Percentiles rank a stretch among this genome's conserved stretches.
Evolutionary conservation across 1,140 invertebrate species (phyloP).

Genomic region (Delia radicum): DNA sequence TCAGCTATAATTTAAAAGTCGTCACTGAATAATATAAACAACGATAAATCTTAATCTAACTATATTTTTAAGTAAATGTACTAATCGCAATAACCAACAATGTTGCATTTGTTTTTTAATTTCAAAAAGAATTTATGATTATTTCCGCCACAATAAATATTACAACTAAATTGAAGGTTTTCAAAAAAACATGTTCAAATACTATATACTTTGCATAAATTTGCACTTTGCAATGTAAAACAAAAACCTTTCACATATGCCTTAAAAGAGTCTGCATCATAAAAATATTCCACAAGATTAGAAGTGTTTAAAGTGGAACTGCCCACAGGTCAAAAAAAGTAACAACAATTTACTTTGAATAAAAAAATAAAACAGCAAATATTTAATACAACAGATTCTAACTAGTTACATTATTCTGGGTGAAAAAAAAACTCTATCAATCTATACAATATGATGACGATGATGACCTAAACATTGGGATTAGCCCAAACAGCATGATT

Average conservation of each 20-base stretch:
- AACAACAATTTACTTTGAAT: constrained; percentile 6
- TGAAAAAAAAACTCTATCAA: background rate
- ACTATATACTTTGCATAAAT: constrained; percentile 4
- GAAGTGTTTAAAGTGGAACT: constrained; percentile 17
- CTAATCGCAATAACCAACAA: background rate
- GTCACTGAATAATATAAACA: no score
- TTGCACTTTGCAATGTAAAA: background rate
- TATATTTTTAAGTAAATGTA: no score
- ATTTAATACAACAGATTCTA: background rate
- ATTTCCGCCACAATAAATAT: background rate
- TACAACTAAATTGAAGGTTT: background rate
- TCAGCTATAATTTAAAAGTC: no score
- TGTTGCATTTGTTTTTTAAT: background rate
- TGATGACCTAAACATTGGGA: background rate
- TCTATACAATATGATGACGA: background rate
- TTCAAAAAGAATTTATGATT: background rate
- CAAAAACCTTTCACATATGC: background rate
- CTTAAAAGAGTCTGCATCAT: background rate
- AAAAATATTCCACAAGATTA: background rate
- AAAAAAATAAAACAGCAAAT: background rate
- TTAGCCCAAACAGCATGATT: constrained; percentile 1
- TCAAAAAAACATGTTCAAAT: background rate
- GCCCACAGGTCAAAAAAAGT: constrained; percentile 6
- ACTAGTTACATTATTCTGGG: background rate
- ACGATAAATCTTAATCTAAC: no score